These are phyloP conservation scores for Dermolepida albohirtum DNA, from an alignment of 2,888 invertebrate genomes.

Conservation along the genomic window DNA sequence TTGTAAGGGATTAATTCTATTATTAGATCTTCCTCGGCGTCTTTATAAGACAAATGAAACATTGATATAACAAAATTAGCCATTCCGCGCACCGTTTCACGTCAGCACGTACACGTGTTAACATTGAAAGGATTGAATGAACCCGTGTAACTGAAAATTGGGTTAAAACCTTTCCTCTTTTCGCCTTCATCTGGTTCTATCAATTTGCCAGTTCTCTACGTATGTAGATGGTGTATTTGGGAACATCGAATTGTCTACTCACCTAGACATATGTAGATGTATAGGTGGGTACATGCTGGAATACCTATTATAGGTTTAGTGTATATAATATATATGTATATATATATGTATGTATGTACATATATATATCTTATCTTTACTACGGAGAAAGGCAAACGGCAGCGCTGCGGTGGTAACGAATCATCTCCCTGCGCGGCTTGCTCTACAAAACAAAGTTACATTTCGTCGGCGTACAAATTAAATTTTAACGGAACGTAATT, in stretches of 20 bases:
- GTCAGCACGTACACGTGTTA: constrained; percentile 60
- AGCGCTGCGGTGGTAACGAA: constrained; percentile 43
- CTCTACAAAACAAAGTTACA: constrained; percentile 64
- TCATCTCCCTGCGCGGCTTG: constrained; percentile 60
- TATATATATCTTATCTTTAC: no score
- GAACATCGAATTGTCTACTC: no score
- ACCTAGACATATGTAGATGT: no score
- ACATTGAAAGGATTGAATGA: constrained; percentile 62
- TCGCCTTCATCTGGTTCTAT: constrained; percentile 38
- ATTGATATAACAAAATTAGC: no score
- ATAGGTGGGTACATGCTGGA: no score
- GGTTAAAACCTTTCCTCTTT: constrained; percentile 59
- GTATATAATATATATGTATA: no score
- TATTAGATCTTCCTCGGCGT: no score
- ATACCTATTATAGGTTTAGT: no score
- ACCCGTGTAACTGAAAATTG: constrained; percentile 63
- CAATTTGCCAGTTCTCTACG: constrained; percentile 49
- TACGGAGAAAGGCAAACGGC: constrained; percentile 23
- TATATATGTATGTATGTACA: background rate
- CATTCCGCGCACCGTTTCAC: no score
- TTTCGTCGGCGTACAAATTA: constrained; percentile 64
- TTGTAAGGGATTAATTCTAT: no score
- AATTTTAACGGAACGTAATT: constrained; percentile 65
- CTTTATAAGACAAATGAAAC: no score
- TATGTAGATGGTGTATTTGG: no score